Base-by-base conservation (phyloP, 2,888 invertebrate genomes). In the Pyrgus malvae region DNA sequence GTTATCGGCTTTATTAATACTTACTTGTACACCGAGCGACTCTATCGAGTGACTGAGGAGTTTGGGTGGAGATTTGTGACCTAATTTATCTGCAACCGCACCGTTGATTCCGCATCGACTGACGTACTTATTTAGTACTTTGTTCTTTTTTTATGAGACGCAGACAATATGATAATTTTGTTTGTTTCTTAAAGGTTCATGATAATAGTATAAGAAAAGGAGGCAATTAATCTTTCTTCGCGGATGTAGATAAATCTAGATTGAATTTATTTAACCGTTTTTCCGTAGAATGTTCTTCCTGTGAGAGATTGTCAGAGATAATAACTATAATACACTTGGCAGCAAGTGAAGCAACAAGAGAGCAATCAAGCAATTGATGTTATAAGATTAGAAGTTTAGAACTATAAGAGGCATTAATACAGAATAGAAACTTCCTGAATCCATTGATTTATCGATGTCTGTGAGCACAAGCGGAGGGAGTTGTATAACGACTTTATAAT, bases 401-500 rank as follows among this genome's bases (percentile, higher is more conserved):
- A 41, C 40, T 41, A 27, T 53, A 44, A 53, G 35, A 42, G 44
- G 33, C 51, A 51, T 44, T 44, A 44, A 51, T 38, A 38, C 9
- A 45, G 44, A 44, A 51, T 44, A 38, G 27, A 40, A 29, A 53
- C 45, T 53, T 53, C 53, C 53, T 53, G 45, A 44, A 53, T 37
- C 44, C 53, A 53, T 53, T 45, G 53, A 53, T 53, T 53, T 53
- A 53, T 53, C 45, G 53, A 45, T 53, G 53, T 45, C 44, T 45
- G 51, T 51, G 51, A 21, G 51, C 51, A 51, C 45, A 45, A 37
- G 44, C 53, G 45, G 51, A 51, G 44, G 51, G 51, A 51, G 51
- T 51, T 51, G 51, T 44, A 51, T 51, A 51, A 51, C 51, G 51
- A 51, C 51, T 51, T 51, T 51, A 51, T 51, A 51, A 51, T 51